Evolutionary conservation across 30 jellyfish, hydroid and myxozoan genomes (phyloP), one percentile per base, ranked within the genome.

Genomic region (Nemopilema nomurai): DNA sequence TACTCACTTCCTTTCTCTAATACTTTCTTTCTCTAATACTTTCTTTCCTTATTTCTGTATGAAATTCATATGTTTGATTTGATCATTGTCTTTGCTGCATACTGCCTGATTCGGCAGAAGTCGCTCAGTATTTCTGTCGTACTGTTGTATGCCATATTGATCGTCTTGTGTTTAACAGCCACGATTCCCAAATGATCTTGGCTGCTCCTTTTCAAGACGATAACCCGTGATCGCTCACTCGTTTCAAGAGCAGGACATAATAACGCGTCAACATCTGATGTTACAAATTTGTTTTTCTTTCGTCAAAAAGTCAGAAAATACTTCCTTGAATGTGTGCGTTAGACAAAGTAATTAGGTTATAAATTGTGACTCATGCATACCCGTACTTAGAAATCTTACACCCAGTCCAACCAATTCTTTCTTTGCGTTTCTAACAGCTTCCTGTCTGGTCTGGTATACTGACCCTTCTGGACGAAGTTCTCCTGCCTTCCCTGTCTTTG

Each of bases 371-470:
- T n/a, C n/a, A n/a, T n/a, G n/a, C n/a, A n/a, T n/a, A n/a, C n/a
- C n/a, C n/a, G n/a, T n/a, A n/a, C n/a, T n/a, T n/a, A n/a, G n/a
- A 41, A 41, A 41, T 41, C 57, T 41, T 41, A 3, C 57, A 6
- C 57, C 57, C 13, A 13, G 13, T 41, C 13, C 57, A 41, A 41
- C 57, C 57, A 41, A 41, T 41, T 6, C 57, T 41, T 74, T 85
- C 20, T 51, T 21, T 19, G 21, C 27, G 26, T 75, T 76, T 33
- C 69, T 4, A 33, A 0, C 82, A 93, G 98, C 89, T 77, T 29
- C 92, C 90, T 7, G 88, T 94, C n/a, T 89, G 91, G 92, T 85
- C 97, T 63, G 97, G 99, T 19, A 70, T 89, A 0, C 77, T 93
- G 22, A 84, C 96, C 20, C 68, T 89, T n/a, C 72, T 93, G 1